Percentiles rank a stretch among this genome's conserved stretches.
Conservation (phyloP, 2,113 vertebrate genomes). For the Urocolius indicus region DNA sequence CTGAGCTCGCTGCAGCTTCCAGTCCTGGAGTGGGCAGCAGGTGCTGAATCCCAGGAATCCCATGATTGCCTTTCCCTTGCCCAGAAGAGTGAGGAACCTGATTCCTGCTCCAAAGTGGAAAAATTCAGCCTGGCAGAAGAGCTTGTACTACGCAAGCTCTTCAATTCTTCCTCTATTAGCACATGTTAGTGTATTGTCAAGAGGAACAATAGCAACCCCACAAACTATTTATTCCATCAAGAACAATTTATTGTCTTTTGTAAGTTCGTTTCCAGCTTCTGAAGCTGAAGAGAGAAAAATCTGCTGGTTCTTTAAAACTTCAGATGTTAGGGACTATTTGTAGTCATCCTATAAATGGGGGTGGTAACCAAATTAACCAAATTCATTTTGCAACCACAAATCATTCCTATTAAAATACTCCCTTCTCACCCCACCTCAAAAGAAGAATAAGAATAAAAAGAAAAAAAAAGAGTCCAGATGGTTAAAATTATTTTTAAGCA, state of each 20-base stretch:
- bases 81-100: not conserved
- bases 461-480: constrained; percentile 78
- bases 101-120: constrained; percentile 49
- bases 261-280: constrained; percentile 66
- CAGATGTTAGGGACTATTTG: constrained; percentile 69
- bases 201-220: constrained; percentile 65
- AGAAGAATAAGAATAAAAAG: constrained; percentile 67
- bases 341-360: constrained; percentile 76
- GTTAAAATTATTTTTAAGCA: constrained; percentile 83
- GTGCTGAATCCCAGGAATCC: constrained; percentile 18
- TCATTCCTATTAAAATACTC: constrained; percentile 74
- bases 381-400: constrained; percentile 75
- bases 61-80: not conserved
- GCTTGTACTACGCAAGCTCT: constrained; percentile 49
- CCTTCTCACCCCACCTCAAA: constrained; percentile 68
- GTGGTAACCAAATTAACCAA: constrained; percentile 76
- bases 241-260: constrained; percentile 70
- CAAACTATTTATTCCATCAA: constrained; percentile 71
- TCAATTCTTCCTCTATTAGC: constrained; percentile 71
- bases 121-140: constrained; percentile 60
- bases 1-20: not conserved
- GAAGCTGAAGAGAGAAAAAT: constrained; percentile 63
- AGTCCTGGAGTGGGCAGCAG: not conserved
- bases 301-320: constrained; percentile 70
- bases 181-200: constrained; percentile 64